Evolutionary conservation across 2,888 invertebrate species (phyloP).

Genomic region (Drosophila rubida): DNA sequence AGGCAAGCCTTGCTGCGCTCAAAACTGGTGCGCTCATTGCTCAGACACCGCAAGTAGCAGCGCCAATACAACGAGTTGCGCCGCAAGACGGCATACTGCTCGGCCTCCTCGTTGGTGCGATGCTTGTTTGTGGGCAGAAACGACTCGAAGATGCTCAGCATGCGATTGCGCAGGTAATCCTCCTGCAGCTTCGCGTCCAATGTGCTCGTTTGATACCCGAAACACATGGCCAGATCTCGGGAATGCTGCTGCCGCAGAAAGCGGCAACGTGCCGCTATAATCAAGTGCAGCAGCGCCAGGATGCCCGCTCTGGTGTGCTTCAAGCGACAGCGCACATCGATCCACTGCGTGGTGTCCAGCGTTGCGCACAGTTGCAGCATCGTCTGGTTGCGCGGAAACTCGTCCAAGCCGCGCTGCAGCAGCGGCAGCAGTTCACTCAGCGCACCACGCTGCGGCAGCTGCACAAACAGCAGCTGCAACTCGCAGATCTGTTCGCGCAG

Average conservation of each 20-base stretch:
- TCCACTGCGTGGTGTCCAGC: conserved; percentile 85
- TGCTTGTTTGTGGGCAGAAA: conserved; percentile 56
- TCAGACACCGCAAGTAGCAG: conserved; percentile 87
- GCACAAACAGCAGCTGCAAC: conserved; percentile 79
- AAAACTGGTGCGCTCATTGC: conserved; percentile 78
- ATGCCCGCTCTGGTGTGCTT: conserved; percentile 85
- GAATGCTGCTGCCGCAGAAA: conserved; percentile 30
- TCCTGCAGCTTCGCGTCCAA: conserved; percentile 21
- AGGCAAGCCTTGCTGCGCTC: conserved; percentile 82
- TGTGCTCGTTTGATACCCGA: background rate
- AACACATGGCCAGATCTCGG: background rate
- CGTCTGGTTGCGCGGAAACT: conserved; percentile 87
- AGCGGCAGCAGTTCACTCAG: conserved; percentile 56
- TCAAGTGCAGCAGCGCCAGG: conserved; percentile 85
- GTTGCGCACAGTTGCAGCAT: conserved; percentile 85
- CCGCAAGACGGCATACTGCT: conserved; percentile 60
- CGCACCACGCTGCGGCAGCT: conserved; percentile 36
- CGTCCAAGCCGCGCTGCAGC: conserved; percentile 83
- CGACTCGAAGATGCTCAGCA: conserved; percentile 77
- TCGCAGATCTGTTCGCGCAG: conserved; percentile 85
- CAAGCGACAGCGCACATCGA: conserved; percentile 85
- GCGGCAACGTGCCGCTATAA: conserved; percentile 84
- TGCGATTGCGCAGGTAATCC: conserved; percentile 73
- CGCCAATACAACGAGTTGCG: conserved; percentile 87
- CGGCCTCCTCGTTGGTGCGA: conserved; percentile 45